Conservation (phyloP, 2,113 vertebrate species). For the Noctilio leporinus region DNA sequence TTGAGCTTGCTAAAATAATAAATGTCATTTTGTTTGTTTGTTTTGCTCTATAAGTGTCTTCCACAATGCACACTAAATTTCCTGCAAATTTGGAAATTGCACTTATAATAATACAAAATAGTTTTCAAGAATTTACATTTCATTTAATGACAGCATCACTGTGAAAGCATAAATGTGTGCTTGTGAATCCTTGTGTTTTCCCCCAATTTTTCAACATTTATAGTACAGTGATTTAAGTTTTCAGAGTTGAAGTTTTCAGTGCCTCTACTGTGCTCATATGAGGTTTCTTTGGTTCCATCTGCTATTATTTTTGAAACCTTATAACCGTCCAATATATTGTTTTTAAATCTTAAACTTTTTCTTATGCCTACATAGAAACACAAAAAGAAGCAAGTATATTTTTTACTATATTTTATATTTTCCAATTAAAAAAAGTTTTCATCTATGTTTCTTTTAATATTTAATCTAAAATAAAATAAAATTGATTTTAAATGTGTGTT, state of each 20-base stretch:
- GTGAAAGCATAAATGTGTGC: not conserved
- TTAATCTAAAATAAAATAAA: not conserved
- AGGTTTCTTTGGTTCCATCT: not conserved
- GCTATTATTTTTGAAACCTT: not conserved
- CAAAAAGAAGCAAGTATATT: not conserved
- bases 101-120: not conserved
- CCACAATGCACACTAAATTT: not conserved
- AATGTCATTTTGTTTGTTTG: not conserved
- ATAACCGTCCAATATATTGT: not conserved
- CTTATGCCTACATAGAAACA: not conserved
- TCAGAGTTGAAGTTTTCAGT: not conserved
- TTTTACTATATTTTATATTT: not conserved
- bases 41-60: not conserved
- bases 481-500: not conserved
- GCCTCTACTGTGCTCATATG: not conserved
- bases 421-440: not conserved
- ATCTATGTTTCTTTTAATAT: not conserved
- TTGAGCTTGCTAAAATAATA: not conserved
- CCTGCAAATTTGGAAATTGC: not conserved
- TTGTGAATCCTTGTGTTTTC: not conserved
- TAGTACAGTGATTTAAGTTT: not conserved
- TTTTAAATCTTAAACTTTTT: not conserved
- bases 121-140: not conserved
- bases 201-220: not conserved
- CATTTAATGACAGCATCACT: not conserved